Conservation (phyloP, 1,140 invertebrate species). For the Sitobion miscanthi region DNA sequence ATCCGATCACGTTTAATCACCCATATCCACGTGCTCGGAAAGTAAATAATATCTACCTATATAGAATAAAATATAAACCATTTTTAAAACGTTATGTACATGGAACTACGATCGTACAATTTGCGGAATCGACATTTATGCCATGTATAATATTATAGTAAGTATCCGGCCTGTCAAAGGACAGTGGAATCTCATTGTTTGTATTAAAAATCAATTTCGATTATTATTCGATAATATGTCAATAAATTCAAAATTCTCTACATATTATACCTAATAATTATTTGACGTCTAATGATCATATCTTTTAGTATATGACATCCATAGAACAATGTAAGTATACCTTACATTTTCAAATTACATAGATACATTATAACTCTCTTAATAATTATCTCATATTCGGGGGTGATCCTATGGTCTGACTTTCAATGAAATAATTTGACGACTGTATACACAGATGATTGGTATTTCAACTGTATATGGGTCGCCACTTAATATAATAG, state of each 20-base stretch:
- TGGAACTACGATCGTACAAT: background rate
- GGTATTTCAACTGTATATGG: no score
- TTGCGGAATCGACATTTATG: background rate
- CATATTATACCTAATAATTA: no score
- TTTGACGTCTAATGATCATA: no score
- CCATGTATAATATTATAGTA: background rate
- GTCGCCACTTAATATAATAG: no score
- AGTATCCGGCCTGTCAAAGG: background rate
- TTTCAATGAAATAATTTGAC: no score
- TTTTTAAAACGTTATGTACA: background rate
- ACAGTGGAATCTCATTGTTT: background rate
- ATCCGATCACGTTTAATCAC: conserved; percentile 21
- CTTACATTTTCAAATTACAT: no score
- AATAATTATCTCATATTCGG: no score
- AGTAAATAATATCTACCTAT: background rate
- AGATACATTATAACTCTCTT: no score
- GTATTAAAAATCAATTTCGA: background rate
- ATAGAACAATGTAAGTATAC: no score
- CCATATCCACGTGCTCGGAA: background rate
- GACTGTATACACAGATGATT: no score
- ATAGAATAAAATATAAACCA: background rate
- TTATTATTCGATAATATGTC: background rate
- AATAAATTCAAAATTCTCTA: background rate
- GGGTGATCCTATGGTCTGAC: no score
- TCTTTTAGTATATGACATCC: no score